A percentile compares a stretch with the other conserved stretches of the same genome.
phyloP scores from a whole-genome alignment of 1,140 invertebrate species.

The Dendroctonus ponderosae region DNA sequence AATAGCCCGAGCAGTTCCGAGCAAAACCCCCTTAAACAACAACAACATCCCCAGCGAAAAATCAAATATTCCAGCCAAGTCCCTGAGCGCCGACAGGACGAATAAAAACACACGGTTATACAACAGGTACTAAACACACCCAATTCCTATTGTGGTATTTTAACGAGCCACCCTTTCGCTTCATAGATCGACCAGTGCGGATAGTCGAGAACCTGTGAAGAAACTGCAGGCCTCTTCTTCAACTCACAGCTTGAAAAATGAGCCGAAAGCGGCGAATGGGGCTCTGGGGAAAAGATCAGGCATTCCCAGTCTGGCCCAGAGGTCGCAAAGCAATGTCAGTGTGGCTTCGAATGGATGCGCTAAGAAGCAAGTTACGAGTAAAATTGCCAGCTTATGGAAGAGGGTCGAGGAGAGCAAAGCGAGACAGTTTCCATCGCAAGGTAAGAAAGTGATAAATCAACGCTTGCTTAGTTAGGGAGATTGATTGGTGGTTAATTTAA shows the following conservation, averaged over 20 bases:
- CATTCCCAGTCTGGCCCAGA: constrained; percentile 35
- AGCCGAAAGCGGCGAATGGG: constrained; percentile 50
- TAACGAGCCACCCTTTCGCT: background rate
- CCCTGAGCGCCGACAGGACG: constrained; percentile 45
- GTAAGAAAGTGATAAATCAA: constrained; percentile 12
- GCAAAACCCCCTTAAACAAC: constrained; percentile 31
- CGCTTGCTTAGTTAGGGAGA: background rate
- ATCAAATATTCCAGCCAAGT: constrained; percentile 34
- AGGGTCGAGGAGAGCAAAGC: constrained; percentile 72
- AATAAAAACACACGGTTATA: constrained; percentile 37
- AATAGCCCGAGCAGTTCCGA: constrained; percentile 28
- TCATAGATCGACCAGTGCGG: constrained; percentile 47
- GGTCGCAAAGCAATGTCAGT: constrained; percentile 38
- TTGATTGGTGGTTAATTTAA: background rate
- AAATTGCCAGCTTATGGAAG: constrained; percentile 87
- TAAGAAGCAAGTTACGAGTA: constrained; percentile 71
- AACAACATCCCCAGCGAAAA: background rate
- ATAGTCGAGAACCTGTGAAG: constrained; percentile 40
- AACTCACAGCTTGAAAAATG: constrained; percentile 59
- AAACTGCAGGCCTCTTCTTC: constrained; percentile 54
- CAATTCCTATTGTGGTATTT: background rate
- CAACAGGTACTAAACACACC: constrained; percentile 29
- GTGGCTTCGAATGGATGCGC: constrained; percentile 35
- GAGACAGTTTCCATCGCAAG: constrained; percentile 57
- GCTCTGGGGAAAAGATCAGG: constrained; percentile 36